Evolutionary conservation across 2,797 vertebrate species (phyloP).

Genomic region (Heliangelus exortis): DNA sequence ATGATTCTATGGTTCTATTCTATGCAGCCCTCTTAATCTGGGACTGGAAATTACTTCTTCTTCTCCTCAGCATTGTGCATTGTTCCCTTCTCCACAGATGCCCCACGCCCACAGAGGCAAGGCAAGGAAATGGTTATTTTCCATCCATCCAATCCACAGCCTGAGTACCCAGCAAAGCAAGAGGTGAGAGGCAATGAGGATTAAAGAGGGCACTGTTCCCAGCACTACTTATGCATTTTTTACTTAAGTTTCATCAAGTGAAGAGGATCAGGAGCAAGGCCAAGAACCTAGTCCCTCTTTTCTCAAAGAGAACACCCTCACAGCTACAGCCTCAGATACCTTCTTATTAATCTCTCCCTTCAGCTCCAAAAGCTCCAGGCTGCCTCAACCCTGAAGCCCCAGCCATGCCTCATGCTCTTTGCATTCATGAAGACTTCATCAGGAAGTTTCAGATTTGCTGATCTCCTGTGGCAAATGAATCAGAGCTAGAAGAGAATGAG

Average conservation of each 20-base stretch:
- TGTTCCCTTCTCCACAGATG: background rate
- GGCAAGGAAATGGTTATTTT: background rate
- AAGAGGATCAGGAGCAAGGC: background rate
- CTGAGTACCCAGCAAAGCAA: background rate
- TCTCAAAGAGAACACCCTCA: background rate
- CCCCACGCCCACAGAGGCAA: background rate
- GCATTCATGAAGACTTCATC: background rate
- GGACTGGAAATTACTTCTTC: background rate
- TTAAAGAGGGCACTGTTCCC: background rate
- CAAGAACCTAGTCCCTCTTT: background rate
- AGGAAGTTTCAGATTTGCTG: background rate
- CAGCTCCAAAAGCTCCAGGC: fast-evolving
- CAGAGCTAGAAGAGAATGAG: background rate
- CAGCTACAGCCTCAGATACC: background rate
- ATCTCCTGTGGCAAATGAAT: background rate
- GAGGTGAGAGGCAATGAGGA: background rate
- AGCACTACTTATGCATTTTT: background rate
- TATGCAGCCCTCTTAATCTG: background rate
- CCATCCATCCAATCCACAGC: background rate
- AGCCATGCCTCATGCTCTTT: background rate
- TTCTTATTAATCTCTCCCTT: background rate
- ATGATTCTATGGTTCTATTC: too few species aligned
- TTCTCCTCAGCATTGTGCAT: background rate
- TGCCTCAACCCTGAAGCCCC: background rate
- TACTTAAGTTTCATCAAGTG: background rate